These are phyloP conservation scores for Martes martes DNA, from an alignment of 2,113 vertebrate species.

Conservation along the genomic window DNA sequence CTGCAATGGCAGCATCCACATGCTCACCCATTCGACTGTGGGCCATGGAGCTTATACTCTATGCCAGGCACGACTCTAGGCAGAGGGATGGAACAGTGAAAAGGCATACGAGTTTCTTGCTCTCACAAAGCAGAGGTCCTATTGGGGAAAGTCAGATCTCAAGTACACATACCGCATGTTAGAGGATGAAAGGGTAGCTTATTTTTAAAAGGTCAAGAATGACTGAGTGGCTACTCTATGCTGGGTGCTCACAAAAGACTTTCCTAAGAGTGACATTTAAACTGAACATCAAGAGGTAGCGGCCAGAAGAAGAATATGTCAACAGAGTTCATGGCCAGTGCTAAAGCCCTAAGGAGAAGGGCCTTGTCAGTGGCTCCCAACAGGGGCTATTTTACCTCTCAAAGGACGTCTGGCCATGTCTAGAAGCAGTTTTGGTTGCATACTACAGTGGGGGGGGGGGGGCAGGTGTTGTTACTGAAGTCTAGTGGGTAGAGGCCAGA, in stretches of 20 bases:
- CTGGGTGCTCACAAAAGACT: neutral
- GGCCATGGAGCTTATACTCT: neutral
- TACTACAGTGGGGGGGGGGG: neutral
- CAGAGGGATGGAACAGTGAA: neutral
- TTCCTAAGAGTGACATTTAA: neutral
- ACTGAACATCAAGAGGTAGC: neutral
- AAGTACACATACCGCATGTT: neutral
- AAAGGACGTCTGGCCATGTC: neutral
- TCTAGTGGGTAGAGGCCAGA: neutral
- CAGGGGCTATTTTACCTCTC: neutral
- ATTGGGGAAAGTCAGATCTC: neutral
- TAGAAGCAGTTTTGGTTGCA: neutral
- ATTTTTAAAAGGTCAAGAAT: neutral
- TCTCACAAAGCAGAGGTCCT: neutral
- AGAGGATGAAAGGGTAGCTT: neutral
- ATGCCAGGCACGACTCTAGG: neutral
- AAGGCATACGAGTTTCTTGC: neutral
- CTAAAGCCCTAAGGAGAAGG: neutral
- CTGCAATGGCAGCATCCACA: rapidly evolving
- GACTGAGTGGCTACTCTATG: neutral
- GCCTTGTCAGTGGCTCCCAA: neutral
- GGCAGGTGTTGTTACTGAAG: neutral
- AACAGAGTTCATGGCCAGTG: neutral
- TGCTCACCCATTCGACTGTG: rapidly evolving
- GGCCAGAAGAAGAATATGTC: neutral